phyloP scores from a whole-genome alignment of 37 sponge, comb jelly and placozoan genomes.

The Theonella swinhoei region DNA sequence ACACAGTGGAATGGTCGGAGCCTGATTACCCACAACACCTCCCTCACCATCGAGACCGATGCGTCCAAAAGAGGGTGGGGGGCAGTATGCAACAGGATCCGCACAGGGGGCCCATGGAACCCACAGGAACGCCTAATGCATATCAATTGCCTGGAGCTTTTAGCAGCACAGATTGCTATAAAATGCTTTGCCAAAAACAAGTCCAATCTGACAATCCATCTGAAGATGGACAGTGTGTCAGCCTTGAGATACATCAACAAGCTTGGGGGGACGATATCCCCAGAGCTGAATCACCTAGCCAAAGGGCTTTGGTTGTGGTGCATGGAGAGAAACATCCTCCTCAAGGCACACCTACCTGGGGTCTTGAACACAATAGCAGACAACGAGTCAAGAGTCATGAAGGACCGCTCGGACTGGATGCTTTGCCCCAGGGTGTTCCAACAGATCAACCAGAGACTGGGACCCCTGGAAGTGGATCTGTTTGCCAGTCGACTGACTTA shows the following conservation, averaged over 20 bases:
- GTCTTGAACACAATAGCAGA: conserved; percentile 36
- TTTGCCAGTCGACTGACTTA: conserved; percentile 26
- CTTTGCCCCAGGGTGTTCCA: conserved; percentile 29
- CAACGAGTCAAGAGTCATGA: conserved; percentile 29
- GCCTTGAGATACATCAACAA: conserved; percentile 48
- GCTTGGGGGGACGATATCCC: conserved; percentile 38
- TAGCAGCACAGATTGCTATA: conserved; percentile 46
- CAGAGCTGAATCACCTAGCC: conserved; percentile 7
- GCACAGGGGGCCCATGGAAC: conserved; percentile 66
- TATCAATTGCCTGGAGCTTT: conserved; percentile 70
- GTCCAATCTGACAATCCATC: neutral
- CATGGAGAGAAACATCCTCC: conserved; percentile 32
- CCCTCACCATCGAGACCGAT: conserved; percentile 29
- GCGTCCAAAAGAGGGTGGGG: conserved; percentile 58
- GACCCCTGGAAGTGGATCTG: conserved; percentile 40
- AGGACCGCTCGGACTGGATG: conserved; percentile 45
- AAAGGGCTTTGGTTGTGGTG: conserved; percentile 54
- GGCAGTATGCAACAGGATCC: conserved; percentile 19
- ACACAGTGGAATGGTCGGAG: conserved; percentile 37
- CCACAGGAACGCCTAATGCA: conserved; percentile 29
- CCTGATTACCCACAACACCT: conserved; percentile 1
- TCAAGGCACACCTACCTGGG: conserved; percentile 50
- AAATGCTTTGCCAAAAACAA: conserved; percentile 34
- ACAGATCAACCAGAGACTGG: neutral
- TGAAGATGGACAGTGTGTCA: conserved; percentile 41